These are phyloP conservation scores for Typhlichthys subterraneus DNA, from an alignment of 2,797 vertebrate genomes.

Conservation along the genomic window DNA sequence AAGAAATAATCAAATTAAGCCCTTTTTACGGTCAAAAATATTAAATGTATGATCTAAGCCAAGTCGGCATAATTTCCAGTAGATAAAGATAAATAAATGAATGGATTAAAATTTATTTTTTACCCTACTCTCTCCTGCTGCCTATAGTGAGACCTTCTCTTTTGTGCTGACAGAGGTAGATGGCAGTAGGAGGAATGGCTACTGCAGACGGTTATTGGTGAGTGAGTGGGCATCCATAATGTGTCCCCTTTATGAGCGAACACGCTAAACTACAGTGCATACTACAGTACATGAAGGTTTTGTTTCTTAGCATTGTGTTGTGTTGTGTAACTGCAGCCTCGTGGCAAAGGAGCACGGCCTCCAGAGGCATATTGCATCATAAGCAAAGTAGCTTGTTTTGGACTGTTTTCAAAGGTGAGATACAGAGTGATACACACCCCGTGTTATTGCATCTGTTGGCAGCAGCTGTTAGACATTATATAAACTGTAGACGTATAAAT, in stretches of 20 bases:
- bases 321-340: conserved; percentile 73
- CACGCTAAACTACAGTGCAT: not conserved
- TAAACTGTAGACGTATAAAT: too few species aligned
- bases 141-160: conserved; percentile 90
- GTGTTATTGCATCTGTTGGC: too few species aligned
- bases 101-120: not conserved
- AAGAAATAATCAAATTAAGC: too few species aligned
- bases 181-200: conserved; percentile 92
- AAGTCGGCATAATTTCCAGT: too few species aligned
- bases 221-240: conserved; percentile 26
- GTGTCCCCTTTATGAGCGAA: not conserved
- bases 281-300: not conserved
- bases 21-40: too few species aligned
- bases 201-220: conserved; percentile 93
- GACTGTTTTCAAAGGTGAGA: conserved; percentile 92
- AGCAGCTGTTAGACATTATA: too few species aligned
- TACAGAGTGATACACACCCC: too few species aligned
- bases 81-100: too few species aligned
- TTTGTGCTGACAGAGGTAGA: conserved; percentile 94
- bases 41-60: too few species aligned
- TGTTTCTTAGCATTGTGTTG: not conserved
- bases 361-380: conserved; percentile 95
- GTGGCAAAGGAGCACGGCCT: conserved; percentile 83
- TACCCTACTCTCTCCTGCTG: not conserved
- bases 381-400: conserved; percentile 91